These are phyloP conservation scores for Scaptomyza polygonia DNA, from an alignment of 2,888 invertebrate species.

Conservation along the genomic window DNA sequence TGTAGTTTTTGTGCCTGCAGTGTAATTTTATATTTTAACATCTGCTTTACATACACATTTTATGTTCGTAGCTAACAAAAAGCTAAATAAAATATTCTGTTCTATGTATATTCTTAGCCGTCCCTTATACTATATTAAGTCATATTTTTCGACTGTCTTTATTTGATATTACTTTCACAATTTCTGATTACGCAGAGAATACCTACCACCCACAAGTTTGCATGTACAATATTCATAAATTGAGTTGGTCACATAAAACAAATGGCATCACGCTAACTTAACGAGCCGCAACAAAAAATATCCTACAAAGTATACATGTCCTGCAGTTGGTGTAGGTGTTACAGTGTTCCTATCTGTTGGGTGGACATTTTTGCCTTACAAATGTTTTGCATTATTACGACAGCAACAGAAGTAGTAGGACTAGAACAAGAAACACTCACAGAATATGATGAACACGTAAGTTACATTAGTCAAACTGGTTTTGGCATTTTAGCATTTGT, in stretches of 20 bases:
- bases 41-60: too few species aligned
- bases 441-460: conserved; percentile 68
- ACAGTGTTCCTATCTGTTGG: conserved; percentile 46
- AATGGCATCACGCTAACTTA: conserved; percentile 68
- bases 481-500: conserved; percentile 43
- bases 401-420: conserved; percentile 14
- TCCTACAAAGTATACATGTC: conserved; percentile 23
- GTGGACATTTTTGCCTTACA: conserved; percentile 51
- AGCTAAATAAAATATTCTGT: too few species aligned
- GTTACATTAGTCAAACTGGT: conserved; percentile 72
- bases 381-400: conserved; percentile 71
- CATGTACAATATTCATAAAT: conserved; percentile 60
- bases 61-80: not conserved
- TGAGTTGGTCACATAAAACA: conserved; percentile 69
- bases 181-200: conserved; percentile 21
- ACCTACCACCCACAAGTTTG: conserved; percentile 2
- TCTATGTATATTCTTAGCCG: too few species aligned
- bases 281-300: conserved; percentile 68
- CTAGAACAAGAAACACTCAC: conserved; percentile 14
- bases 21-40: too few species aligned
- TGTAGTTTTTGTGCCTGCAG: not conserved
- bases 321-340: conserved; percentile 4
- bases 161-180: conserved; percentile 13
- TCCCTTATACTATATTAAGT: not conserved
- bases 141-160: conserved; percentile 1